Percentiles rank a stretch among this genome's conserved stretches.
These are phyloP conservation scores for Myrmophylax atrothorax DNA, from an alignment of 2,113 vertebrate genomes.

Conservation along the genomic window DNA sequence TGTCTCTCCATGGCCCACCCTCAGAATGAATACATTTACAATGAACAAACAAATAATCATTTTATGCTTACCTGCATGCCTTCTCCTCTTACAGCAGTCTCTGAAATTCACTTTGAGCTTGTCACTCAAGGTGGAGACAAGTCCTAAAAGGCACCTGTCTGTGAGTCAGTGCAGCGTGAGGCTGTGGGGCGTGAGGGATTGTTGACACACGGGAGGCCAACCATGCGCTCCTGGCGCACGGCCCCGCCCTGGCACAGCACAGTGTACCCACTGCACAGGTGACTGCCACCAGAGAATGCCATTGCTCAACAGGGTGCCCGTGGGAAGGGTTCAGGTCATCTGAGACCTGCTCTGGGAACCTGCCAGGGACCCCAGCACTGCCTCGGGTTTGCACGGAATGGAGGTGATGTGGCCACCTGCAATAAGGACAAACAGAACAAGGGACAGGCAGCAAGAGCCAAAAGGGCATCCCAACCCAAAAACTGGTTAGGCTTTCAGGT, in stretches of 20 bases:
- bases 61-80: background rate
- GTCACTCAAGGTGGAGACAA: background rate
- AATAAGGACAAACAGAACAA: background rate
- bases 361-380: constrained; percentile 35
- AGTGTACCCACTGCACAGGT: constrained; percentile 21
- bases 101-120: background rate
- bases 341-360: constrained; percentile 39
- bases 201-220: constrained; percentile 57
- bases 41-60: background rate
- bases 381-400: background rate
- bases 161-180: background rate
- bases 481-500: background rate
- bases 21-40: background rate
- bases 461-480: background rate
- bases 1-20: background rate
- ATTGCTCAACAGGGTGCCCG: constrained; percentile 65
- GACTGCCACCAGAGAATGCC: constrained; percentile 66
- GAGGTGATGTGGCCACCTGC: background rate
- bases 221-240: constrained; percentile 32
- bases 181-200: background rate
- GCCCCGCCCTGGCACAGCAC: too few relatives aligned
- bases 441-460: background rate
- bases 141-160: background rate
- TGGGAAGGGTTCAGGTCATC: constrained; percentile 54
- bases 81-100: background rate